A percentile compares a stretch with the other conserved stretches of the same genome.
These are phyloP conservation scores for Chalcis sispes DNA, from an alignment of 2,888 invertebrate genomes.

Conservation along the genomic window DNA sequence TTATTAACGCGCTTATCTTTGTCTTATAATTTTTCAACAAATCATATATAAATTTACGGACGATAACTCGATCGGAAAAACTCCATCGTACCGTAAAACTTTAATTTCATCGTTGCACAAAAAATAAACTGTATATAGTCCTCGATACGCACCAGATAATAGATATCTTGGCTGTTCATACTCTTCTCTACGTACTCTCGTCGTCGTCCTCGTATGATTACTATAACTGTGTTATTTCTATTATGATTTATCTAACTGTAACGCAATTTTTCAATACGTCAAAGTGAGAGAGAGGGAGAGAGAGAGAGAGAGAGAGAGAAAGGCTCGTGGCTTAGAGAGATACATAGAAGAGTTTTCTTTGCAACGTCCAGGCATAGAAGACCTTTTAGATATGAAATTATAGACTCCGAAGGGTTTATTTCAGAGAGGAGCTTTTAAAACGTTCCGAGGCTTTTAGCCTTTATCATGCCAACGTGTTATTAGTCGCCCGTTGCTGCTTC, in stretches of 20 bases:
- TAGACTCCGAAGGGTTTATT: constrained; percentile 41
- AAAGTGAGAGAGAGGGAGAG: not conserved
- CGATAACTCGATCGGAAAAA: too few species aligned
- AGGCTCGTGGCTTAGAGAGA: too few species aligned
- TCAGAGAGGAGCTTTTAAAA: constrained; percentile 42
- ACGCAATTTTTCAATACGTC: constrained; percentile 42
- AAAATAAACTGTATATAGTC: too few species aligned
- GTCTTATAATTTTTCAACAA: too few species aligned
- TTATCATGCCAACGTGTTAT: constrained; percentile 47
- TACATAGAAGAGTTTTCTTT: too few species aligned
- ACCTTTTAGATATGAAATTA: constrained; percentile 48
- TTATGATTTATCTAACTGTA: constrained; percentile 53
- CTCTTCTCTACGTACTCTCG: too few species aligned
- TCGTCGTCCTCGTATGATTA: constrained; percentile 6
- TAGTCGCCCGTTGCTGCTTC: constrained; percentile 11
- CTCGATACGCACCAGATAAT: too few species aligned
- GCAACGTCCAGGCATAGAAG: not conserved
- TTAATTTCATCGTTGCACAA: too few species aligned
- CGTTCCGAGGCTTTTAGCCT: constrained; percentile 48
- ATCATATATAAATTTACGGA: too few species aligned
- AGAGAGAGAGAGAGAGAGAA: not conserved
- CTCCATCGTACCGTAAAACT: too few species aligned
- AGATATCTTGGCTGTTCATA: not conserved
- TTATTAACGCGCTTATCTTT: too few species aligned
- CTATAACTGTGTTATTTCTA: constrained; percentile 24